Conservation (phyloP, 2,888 invertebrate species). For the Anticlea derivata region DNA sequence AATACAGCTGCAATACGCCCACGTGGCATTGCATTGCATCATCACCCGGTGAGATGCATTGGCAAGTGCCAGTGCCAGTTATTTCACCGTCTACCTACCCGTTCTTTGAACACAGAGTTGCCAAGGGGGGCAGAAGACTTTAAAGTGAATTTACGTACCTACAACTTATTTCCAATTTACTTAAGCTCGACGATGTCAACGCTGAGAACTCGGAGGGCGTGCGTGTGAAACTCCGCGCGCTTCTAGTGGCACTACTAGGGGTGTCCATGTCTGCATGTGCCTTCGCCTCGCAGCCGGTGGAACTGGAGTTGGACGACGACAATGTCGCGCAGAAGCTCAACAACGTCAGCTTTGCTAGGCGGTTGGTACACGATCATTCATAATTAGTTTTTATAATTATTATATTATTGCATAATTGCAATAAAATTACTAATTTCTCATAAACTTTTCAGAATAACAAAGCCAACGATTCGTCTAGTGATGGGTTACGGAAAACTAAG, state of each 20-base stretch:
- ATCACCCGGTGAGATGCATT: no score
- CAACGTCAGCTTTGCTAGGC: constrained; percentile 73
- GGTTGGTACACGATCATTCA: constrained; percentile 53
- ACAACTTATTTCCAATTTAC: no score
- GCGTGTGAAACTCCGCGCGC: constrained; percentile 62
- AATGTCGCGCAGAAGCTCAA: constrained; percentile 71
- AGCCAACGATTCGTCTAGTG: constrained; percentile 73
- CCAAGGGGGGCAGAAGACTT: no score
- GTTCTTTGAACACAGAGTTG: no score
- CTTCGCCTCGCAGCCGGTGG: constrained; percentile 73
- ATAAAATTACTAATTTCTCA: neutral
- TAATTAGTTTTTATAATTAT: no score
- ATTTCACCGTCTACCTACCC: no score
- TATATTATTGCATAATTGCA: no score
- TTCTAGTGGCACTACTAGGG: constrained; percentile 71
- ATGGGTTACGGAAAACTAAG: constrained; percentile 75
- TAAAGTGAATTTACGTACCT: no score
- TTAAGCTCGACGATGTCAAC: constrained; percentile 40
- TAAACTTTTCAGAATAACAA: constrained; percentile 69
- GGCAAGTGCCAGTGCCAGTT: no score
- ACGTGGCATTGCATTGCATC: no score
- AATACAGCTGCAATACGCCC: no score
- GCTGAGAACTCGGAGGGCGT: constrained; percentile 51
- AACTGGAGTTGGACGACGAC: constrained; percentile 71
- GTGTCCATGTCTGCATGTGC: constrained; percentile 77